Percentiles rank a stretch among this genome's conserved stretches.
These are phyloP conservation scores for Esox lucius DNA, from an alignment of 2,797 vertebrate genomes.

Conservation along the genomic window DNA sequence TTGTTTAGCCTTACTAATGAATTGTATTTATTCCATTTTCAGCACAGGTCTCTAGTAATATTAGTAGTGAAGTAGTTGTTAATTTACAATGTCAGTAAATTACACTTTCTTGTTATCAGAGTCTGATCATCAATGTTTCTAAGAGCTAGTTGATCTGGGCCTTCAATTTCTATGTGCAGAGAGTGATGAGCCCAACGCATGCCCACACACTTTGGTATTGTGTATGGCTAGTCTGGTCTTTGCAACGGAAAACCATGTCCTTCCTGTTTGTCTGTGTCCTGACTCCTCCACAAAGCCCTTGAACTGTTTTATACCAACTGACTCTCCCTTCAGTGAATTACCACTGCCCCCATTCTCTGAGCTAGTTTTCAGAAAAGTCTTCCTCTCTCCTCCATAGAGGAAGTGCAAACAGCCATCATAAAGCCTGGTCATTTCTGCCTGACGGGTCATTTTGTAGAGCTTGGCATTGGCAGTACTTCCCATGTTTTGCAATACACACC, in stretches of 20 bases:
- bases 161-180: neutral
- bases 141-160: neutral
- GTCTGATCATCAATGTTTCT: neutral
- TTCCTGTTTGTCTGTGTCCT: conserved; percentile 25
- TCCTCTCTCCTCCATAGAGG: conserved; percentile 53
- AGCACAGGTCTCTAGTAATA: neutral
- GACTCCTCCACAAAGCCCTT: conserved; percentile 16
- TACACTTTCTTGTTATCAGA: conserved; percentile 4
- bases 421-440: conserved; percentile 68
- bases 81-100: neutral
- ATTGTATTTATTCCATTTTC: neutral
- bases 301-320: conserved; percentile 21
- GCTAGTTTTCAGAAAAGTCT: conserved; percentile 42
- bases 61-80: neutral
- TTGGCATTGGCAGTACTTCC: conserved; percentile 76
- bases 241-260: conserved; percentile 17
- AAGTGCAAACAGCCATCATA: conserved; percentile 67
- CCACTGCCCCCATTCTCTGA: conserved; percentile 30
- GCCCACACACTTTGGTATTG: conserved; percentile 1
- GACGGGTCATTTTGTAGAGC: conserved; percentile 59
- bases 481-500: conserved; percentile 79
- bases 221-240: neutral
- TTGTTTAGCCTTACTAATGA: neutral
- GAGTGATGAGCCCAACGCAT: neutral
- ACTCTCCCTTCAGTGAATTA: conserved; percentile 8